These are phyloP conservation scores for Callitettix versicolor DNA, from an alignment of 1,140 invertebrate genomes.

Conservation along the genomic window DNA sequence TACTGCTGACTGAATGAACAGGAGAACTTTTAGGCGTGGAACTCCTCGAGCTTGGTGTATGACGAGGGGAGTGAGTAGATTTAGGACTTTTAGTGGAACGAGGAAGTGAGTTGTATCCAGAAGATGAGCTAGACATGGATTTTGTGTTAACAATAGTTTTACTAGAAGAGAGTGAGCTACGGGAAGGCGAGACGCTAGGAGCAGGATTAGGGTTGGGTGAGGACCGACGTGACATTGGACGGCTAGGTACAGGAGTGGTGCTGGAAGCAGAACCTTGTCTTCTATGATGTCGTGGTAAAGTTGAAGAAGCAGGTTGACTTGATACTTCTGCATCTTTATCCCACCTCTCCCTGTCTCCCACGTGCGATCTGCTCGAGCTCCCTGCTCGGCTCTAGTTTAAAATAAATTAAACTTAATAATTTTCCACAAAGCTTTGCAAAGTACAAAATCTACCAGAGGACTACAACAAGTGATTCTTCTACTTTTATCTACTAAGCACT, in stretches of 20 bases:
- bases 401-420: too few relatives aligned
- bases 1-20: conserved; percentile 32
- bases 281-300: conserved; percentile 5
- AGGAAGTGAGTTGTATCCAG: conserved; percentile 29
- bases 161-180: conserved; percentile 18
- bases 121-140: conserved; percentile 21
- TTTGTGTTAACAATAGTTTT: conserved; percentile 19
- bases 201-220: conserved; percentile 13
- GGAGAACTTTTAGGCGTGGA: conserved; percentile 11
- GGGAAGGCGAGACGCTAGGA: conserved; percentile 5
- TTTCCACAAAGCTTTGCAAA: too few relatives aligned
- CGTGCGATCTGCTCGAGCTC: not conserved
- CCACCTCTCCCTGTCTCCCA: not conserved
- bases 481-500: too few relatives aligned
- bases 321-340: not conserved
- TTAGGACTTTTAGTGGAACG: conserved; percentile 20
- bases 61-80: not conserved
- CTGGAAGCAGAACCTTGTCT: conserved; percentile 13
- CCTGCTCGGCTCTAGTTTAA: conserved; percentile 7
- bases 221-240: conserved; percentile 16
- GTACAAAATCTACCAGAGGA: too few relatives aligned
- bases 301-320: not conserved
- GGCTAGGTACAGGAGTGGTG: conserved; percentile 1
- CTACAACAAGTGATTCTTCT: too few relatives aligned
- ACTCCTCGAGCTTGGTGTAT: not conserved